These are phyloP conservation scores for Tipula unca DNA, from an alignment of 2,888 invertebrate genomes.

Conservation along the genomic window DNA sequence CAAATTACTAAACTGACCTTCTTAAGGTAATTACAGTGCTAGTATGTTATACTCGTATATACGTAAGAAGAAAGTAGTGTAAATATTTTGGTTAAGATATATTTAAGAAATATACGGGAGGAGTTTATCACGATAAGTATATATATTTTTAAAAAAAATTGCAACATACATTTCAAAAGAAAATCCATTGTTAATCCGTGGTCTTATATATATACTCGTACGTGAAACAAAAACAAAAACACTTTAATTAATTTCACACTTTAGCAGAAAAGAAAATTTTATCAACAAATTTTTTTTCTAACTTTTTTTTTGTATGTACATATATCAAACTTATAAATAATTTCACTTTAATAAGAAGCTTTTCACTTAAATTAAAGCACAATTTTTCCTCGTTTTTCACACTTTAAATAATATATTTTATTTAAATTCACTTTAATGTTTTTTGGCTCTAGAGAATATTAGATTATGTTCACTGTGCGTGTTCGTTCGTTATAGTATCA, in stretches of 20 bases:
- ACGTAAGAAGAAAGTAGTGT: too few species aligned
- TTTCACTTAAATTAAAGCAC: neutral
- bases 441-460: neutral
- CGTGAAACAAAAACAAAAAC: neutral
- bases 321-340: neutral
- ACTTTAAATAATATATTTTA: neutral
- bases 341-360: neutral
- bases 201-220: neutral
- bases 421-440: too few species aligned
- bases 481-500: too few species aligned
- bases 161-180: neutral
- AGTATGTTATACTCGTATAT: neutral
- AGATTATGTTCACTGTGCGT: neutral
- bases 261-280: neutral
- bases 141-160: neutral
- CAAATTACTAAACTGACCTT: neutral
- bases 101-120: neutral
- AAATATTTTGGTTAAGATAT: too few species aligned
- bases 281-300: too few species aligned
- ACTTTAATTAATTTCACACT: neutral
- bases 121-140: neutral
- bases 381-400: neutral
- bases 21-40: neutral
- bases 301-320: neutral
- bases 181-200: neutral